phyloP scores from a whole-genome alignment of 1,140 invertebrate species.

The Bombus haemorrhoidalis region DNA sequence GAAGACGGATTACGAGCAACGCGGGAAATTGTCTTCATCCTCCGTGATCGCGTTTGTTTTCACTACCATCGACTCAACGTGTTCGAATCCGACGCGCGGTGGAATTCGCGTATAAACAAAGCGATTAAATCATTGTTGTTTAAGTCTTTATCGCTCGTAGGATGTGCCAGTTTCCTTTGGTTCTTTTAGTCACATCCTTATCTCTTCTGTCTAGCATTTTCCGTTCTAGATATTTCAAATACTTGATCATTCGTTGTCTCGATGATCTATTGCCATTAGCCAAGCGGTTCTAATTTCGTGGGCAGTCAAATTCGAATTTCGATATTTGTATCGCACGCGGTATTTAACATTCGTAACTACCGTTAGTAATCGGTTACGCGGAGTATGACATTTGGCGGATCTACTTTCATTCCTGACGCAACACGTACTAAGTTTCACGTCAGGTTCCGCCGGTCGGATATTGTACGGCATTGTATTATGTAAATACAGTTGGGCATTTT shows the following conservation, averaged over 20 bases:
- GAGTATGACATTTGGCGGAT: slow-evolving; percentile 44
- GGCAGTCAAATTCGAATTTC: no score
- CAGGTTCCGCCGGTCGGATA: slow-evolving; percentile 9
- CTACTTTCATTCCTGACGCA: slow-evolving; percentile 51
- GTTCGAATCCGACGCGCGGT: no score
- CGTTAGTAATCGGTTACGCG: slow-evolving; percentile 22
- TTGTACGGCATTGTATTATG: neutral
- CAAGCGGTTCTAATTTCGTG: no score
- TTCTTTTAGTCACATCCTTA: no score
- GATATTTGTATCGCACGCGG: neutral
- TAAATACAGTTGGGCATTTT: neutral
- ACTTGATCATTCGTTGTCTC: neutral
- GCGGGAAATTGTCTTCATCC: slow-evolving; percentile 39
- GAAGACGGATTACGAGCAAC: slow-evolving; percentile 2
- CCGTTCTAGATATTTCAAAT: neutral
- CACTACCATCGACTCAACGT: neutral
- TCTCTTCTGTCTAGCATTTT: no score
- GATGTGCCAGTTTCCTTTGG: no score
- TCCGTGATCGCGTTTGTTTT: slow-evolving; percentile 22
- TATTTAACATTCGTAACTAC: slow-evolving; percentile 12
- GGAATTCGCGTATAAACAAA: no score
- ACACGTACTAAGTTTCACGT: slow-evolving; percentile 43
- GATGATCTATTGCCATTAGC: neutral
- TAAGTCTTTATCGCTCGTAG: no score
- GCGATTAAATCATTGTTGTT: no score